Base-by-base conservation (phyloP, 1,140 invertebrate species). In the Charaxes varanes region DNA sequence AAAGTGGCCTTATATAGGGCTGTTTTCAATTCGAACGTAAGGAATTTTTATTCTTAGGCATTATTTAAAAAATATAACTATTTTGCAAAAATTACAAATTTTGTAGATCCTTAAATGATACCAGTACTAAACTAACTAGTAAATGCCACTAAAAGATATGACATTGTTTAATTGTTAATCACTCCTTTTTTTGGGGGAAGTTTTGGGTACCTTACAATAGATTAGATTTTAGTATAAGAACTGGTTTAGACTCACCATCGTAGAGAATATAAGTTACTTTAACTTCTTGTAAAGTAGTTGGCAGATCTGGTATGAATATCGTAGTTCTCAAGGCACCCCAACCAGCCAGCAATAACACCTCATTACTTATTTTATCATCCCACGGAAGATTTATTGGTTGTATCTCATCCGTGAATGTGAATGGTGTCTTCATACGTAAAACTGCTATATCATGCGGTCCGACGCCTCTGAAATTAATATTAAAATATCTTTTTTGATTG, bases 381-480 rank as follows among this genome's bases (percentile, higher is more conserved):
- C 33, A 32, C 4, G 67, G 48, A 22, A 92, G 54, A 1, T 42
- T 45, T 6, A 90, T 84, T 3, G 87, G 74, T 10, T 80, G 63
- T 0, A 92, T 85, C 23, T 59, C 61, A 10, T 86, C 55, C 38
- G 86, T 88, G 40, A 88, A 86, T 1, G 38, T 54, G 22, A 92
- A 81, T 2, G 87, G 81, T 2, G 61, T 69, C 17, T 62, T 72
- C n/a, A 91, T 59, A 41, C 79, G 79, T 10, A 92, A 57, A 0
- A 93, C 27, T 17, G 88, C 90, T 28, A 93, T 88, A 49, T 93
- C 91, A 42, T 88, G 58, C 24, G 77, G 67, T 6, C 68, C 79
- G 19, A 85, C 70, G 3, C 65, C 77, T 11, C 81, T 85, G 54
- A 38, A 71, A 76, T 41, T 35, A 5, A 47, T 43, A 22, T 38